Evolutionary conservation across 2,797 vertebrate genomes (phyloP).

Genomic region (Calcarius lapponicus): DNA sequence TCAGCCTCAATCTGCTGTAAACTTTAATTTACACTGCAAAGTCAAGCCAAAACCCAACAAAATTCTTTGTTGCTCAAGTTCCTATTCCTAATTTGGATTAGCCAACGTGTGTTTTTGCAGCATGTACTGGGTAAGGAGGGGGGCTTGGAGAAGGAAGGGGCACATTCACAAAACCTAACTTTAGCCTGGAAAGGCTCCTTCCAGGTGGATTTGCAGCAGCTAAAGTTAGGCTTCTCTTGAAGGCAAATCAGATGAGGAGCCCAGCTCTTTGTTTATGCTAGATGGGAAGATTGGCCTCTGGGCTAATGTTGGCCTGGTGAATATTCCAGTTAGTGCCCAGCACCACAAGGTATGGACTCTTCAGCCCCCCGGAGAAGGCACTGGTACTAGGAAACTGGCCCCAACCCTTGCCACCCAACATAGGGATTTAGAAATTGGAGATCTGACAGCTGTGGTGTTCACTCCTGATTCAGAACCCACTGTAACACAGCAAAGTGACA

Average conservation of each 20-base stretch:
- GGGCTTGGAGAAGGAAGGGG: background rate
- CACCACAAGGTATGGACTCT: background rate
- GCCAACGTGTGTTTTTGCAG: conserved; percentile 37
- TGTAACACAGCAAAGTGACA: background rate
- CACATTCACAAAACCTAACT: conserved; percentile 16
- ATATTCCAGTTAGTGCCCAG: conserved; percentile 27
- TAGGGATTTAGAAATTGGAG: background rate
- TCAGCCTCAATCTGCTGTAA: background rate
- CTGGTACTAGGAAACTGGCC: conserved; percentile 31
- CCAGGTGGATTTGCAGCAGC: background rate
- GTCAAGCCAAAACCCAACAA: background rate
- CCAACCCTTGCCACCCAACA: conserved; percentile 4
- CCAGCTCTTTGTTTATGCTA: background rate
- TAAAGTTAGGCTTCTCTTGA: conserved; percentile 33
- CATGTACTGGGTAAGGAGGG: conserved; percentile 6
- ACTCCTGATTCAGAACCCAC: background rate
- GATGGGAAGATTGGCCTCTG: background rate
- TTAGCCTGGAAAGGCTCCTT: conserved; percentile 13
- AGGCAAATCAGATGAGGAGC: conserved; percentile 32
- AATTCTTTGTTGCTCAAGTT: background rate
- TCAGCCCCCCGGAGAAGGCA: conserved; percentile 49
- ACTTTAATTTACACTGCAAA: background rate
- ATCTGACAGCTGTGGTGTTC: background rate
- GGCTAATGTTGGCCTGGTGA: background rate
- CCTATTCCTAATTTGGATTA: background rate